These are phyloP conservation scores for Pantherophis guttatus DNA, from an alignment of 2,113 vertebrate genomes.

Conservation along the genomic window DNA sequence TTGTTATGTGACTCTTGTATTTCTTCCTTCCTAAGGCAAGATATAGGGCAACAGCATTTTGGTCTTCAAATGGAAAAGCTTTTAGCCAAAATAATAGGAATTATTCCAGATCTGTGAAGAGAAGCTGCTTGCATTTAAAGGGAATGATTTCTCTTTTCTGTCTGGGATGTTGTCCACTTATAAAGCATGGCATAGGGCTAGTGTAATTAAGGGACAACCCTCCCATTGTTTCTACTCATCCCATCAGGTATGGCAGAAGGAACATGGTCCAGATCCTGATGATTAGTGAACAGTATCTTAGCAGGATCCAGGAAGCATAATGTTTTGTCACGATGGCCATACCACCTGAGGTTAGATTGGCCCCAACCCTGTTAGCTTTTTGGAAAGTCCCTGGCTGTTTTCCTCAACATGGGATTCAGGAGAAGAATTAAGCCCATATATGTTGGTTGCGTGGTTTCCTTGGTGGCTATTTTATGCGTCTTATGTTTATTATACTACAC, in stretches of 20 bases:
- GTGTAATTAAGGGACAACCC: neutral
- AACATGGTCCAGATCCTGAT: neutral
- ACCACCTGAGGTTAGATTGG: neutral
- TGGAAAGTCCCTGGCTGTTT: neutral
- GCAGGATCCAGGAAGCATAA: neutral
- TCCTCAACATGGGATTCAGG: neutral
- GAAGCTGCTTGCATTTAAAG: neutral
- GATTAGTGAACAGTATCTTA: neutral
- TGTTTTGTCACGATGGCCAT: neutral
- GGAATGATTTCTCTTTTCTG: neutral
- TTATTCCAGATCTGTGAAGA: neutral
- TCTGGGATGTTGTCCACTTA: neutral
- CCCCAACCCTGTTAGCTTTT: neutral
- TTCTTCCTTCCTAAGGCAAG: neutral
- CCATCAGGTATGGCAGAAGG: neutral
- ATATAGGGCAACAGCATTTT: neutral
- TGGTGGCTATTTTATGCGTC: too few relatives aligned
- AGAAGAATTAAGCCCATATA: neutral
- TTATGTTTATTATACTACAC: too few relatives aligned
- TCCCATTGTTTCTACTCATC: neutral
- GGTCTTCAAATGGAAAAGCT: neutral
- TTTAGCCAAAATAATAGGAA: neutral
- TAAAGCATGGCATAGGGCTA: neutral
- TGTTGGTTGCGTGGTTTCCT: neutral
- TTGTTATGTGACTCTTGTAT: neutral